Evolutionary conservation across 2,113 vertebrate species (phyloP).

Genomic region (Marcusenius ussheri): DNA sequence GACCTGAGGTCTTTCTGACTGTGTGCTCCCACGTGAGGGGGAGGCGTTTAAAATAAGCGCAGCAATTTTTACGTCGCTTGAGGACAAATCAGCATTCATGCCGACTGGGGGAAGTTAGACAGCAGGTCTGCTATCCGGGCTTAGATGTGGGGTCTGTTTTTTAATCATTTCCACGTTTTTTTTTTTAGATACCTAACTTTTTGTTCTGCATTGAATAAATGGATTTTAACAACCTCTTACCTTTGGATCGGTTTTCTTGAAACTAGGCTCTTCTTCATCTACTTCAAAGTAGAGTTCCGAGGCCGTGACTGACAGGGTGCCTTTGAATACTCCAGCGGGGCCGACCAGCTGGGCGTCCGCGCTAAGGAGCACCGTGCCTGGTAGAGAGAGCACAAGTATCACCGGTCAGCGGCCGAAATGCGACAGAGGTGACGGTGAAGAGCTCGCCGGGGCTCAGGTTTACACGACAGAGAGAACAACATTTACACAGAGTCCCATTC

Average conservation of each 20-base stretch:
- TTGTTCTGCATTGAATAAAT: constrained; percentile 23
- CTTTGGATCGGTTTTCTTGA: constrained; percentile 92
- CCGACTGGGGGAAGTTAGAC: background rate
- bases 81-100: background rate
- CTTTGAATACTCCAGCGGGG: constrained; percentile 77
- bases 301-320: constrained; percentile 86
- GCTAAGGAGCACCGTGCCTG: constrained; percentile 86
- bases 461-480: background rate
- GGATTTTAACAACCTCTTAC: constrained; percentile 61
- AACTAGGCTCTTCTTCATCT: constrained; percentile 88
- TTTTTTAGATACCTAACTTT: background rate
- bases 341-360: constrained; percentile 84
- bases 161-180: constrained; percentile 10
- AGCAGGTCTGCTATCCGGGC: background rate
- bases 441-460: background rate
- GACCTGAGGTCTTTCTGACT: background rate
- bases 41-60: background rate
- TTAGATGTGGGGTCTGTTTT: background rate
- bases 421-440: background rate
- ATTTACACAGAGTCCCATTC: background rate
- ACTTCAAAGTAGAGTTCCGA: constrained; percentile 96
- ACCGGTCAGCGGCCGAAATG: background rate
- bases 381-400: constrained; percentile 31
- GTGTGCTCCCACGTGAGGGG: background rate
- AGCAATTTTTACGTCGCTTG: background rate